These are phyloP conservation scores for Ophiodon elongatus DNA, from an alignment of 2,113 vertebrate species.

Conservation along the genomic window DNA sequence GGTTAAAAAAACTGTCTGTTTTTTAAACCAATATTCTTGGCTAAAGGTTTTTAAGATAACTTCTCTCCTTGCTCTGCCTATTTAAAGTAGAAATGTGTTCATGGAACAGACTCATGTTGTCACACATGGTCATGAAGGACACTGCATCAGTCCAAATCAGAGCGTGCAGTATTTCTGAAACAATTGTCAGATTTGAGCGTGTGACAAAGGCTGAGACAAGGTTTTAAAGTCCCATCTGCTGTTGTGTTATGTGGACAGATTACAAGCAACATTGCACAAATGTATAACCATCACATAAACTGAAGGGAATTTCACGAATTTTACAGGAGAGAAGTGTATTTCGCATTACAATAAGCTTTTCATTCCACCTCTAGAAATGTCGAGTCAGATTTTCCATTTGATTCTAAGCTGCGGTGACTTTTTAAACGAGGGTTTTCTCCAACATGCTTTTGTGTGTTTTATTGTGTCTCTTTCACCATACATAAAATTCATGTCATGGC, in stretches of 20 bases:
- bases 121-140: conserved; percentile 35
- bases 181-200: background rate
- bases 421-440: conserved; percentile 8
- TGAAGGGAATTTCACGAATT: conserved; percentile 2
- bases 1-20: too few species aligned
- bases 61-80: background rate
- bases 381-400: background rate
- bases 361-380: background rate
- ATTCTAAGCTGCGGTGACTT: background rate
- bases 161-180: background rate
- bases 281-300: background rate
- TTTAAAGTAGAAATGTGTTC: conserved; percentile 4
- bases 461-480: conserved; percentile 9
- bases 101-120: background rate
- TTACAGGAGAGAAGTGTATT: background rate
- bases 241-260: background rate
- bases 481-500: conserved; percentile 8
- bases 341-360: background rate
- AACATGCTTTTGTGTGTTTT: conserved; percentile 8
- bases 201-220: background rate
- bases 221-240: conserved; percentile 1
- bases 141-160: conserved; percentile 34
- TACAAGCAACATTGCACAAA: background rate
- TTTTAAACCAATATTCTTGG: background rate
- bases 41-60: background rate